These are phyloP conservation scores for Scaptomyza caliginosa DNA, from an alignment of 2,888 invertebrate species.

Conservation along the genomic window DNA sequence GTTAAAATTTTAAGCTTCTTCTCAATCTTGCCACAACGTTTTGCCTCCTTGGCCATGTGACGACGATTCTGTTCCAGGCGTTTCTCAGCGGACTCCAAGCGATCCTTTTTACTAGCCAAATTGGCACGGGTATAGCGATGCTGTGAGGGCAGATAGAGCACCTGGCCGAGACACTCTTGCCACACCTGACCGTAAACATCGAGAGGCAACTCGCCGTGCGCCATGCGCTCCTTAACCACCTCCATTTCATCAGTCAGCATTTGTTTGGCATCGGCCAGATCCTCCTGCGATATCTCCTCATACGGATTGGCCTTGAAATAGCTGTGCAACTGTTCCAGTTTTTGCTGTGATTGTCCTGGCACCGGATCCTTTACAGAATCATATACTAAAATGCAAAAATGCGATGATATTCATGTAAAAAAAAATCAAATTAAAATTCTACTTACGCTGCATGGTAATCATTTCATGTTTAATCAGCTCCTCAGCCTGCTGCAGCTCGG, in stretches of 20 bases:
- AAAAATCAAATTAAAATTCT: rapidly evolving
- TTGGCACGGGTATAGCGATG: conserved; percentile 97
- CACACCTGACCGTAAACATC: conserved; percentile 98
- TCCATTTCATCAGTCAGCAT: conserved; percentile 93
- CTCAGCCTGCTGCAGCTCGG: conserved; percentile 96
- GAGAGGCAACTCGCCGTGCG: conserved; percentile 95
- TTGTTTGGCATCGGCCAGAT: conserved; percentile 87
- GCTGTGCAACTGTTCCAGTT: conserved; percentile 88
- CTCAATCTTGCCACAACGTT: conserved; percentile 98
- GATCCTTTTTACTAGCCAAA: conserved; percentile 97
- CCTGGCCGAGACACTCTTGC: conserved; percentile 98
- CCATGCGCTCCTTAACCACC: conserved; percentile 96
- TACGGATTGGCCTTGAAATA: conserved; percentile 95
- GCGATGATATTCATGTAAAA: too few relatives aligned
- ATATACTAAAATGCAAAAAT: conserved; percentile 85
- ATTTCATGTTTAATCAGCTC: conserved; percentile 98
- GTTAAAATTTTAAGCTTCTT: conserved; percentile 98
- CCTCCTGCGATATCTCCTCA: conserved; percentile 88
- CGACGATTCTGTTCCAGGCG: conserved; percentile 95
- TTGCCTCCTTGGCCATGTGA: conserved; percentile 98
- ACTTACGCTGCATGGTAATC: conserved; percentile 92
- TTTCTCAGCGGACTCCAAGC: conserved; percentile 96
- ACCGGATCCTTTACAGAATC: conserved; percentile 93
- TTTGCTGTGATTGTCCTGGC: conserved; percentile 82
- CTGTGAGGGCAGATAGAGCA: conserved; percentile 95